phyloP scores from a whole-genome alignment of 1,140 invertebrate genomes.

The Apis florea region DNA sequence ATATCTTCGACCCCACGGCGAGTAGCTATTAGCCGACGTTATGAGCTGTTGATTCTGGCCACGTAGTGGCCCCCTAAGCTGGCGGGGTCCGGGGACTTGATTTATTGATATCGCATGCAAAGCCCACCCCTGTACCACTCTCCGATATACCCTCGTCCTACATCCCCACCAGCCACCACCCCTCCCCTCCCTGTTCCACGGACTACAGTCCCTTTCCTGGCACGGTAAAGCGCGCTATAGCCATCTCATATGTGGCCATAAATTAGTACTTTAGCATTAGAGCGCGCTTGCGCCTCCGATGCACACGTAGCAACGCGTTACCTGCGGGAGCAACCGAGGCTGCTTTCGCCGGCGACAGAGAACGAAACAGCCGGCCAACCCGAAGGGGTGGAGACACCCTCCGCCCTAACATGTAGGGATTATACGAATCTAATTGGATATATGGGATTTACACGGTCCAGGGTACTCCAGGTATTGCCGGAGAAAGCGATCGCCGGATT shows the following conservation, averaged over 20 bases:
- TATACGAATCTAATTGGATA: slow-evolving; percentile 80
- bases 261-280: slow-evolving; percentile 77
- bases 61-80: slow-evolving; percentile 79
- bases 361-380: slow-evolving; percentile 49
- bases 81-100: slow-evolving; percentile 77
- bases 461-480: slow-evolving; percentile 61
- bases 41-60: slow-evolving; percentile 81
- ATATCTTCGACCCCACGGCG: slow-evolving; percentile 77
- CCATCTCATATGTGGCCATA: slow-evolving; percentile 74
- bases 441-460: slow-evolving; percentile 74
- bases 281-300: slow-evolving; percentile 60
- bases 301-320: slow-evolving; percentile 48
- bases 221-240: slow-evolving; percentile 62
- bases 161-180: slow-evolving; percentile 29
- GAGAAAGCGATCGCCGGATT: slow-evolving; percentile 59
- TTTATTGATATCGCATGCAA: slow-evolving; percentile 82
- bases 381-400: slow-evolving; percentile 64
- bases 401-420: slow-evolving; percentile 73
- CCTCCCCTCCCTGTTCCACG: slow-evolving; percentile 21
- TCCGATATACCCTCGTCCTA: slow-evolving; percentile 66
- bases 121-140: slow-evolving; percentile 75
- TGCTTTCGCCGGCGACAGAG: slow-evolving; percentile 35
- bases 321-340: slow-evolving; percentile 16
- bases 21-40: slow-evolving; percentile 80
- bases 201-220: slow-evolving; percentile 71